Conservation (phyloP, 1,140 invertebrate species). For the Macrotrachela quadricornifera region DNA sequence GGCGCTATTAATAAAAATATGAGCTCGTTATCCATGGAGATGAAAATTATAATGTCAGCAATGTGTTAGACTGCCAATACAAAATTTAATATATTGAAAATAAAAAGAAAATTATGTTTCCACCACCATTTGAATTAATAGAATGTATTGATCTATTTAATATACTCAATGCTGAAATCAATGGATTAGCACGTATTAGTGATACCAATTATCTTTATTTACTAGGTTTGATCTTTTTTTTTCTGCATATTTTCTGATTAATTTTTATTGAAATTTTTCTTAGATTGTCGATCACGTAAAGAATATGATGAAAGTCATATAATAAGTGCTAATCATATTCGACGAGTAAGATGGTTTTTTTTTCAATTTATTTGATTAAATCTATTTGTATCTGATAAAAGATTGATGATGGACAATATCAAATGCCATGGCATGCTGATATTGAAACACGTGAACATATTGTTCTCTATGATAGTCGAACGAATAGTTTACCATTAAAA, state of each 20-base stretch:
- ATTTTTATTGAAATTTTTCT: neutral
- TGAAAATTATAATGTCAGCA: too few species aligned
- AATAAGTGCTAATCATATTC: conserved; percentile 23
- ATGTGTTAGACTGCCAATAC: too few species aligned
- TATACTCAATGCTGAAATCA: conserved; percentile 19
- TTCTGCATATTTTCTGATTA: neutral
- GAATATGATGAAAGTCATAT: conserved; percentile 29
- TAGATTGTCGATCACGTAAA: conserved; percentile 3
- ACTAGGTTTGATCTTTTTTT: conserved; percentile 18
- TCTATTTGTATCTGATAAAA: neutral
- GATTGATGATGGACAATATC: conserved; percentile 18
- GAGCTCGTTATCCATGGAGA: too few species aligned
- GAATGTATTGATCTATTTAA: conserved; percentile 24
- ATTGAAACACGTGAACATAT: conserved; percentile 26
- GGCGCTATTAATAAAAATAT: too few species aligned
- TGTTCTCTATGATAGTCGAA: conserved; percentile 28
- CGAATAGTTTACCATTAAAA: conserved; percentile 12
- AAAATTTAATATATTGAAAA: too few species aligned
- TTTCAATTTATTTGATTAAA: neutral
- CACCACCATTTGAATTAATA: conserved; percentile 10
- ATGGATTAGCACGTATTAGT: conserved; percentile 19
- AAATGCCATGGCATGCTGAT: conserved; percentile 26
- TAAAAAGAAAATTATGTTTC: neutral
- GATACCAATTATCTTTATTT: conserved; percentile 25
- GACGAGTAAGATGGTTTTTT: conserved; percentile 15